Percentiles rank a stretch among this genome's conserved stretches.
Conservation (phyloP, 2,888 invertebrate species). For the Nebria salina region DNA sequence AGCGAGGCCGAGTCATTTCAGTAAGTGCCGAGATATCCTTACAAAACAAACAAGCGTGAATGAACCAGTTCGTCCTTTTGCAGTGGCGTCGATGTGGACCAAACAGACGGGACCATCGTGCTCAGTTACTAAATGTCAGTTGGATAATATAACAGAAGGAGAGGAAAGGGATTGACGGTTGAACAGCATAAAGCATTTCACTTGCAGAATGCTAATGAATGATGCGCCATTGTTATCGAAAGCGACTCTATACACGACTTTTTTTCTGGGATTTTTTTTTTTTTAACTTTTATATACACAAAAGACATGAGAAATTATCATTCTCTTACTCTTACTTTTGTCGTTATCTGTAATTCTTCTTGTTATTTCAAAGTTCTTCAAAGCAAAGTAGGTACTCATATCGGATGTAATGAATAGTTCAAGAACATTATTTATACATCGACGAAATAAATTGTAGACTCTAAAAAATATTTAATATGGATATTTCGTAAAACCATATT, state of each 20-base stretch:
- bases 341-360: not conserved
- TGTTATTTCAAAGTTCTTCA: not conserved
- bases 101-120: not conserved
- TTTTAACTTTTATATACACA: not conserved
- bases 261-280: constrained; percentile 1
- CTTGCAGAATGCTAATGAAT: constrained; percentile 40
- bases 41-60: constrained; percentile 54
- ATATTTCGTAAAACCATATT: too few species aligned
- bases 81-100: constrained; percentile 23
- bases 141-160: not conserved
- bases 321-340: not conserved
- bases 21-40: constrained; percentile 58
- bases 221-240: constrained; percentile 35
- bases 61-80: constrained; percentile 35
- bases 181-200: constrained; percentile 33
- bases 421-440: not conserved
- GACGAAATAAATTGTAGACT: not conserved
- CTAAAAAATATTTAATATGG: not conserved
- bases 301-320: not conserved
- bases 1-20: constrained; percentile 56
- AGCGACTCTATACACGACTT: constrained; percentile 15
- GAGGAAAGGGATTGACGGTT: not conserved
- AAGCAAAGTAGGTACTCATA: not conserved
- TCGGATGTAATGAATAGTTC: constrained; percentile 3
- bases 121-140: not conserved